Evolutionary conservation across 1,140 invertebrate genomes (phyloP).

Genomic region (Neodiprion pinetum): DNA sequence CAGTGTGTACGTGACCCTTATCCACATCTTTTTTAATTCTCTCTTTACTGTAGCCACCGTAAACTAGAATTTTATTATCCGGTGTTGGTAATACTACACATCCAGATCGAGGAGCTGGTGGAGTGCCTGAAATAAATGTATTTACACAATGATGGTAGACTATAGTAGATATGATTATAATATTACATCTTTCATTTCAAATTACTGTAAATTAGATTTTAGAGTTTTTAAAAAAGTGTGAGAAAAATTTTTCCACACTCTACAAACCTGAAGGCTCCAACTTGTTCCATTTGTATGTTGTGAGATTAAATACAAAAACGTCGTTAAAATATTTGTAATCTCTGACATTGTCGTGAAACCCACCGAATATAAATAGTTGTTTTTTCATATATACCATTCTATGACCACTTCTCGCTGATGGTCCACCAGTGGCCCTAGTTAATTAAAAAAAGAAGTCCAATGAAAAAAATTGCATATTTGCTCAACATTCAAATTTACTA

Average conservation of each 20-base stretch:
- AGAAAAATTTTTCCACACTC: neutral
- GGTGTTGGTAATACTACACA: conserved; percentile 64
- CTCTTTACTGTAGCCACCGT: conserved; percentile 88
- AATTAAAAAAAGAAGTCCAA: conserved; percentile 27
- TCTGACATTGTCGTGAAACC: conserved; percentile 88
- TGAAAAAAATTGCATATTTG: conserved; percentile 5
- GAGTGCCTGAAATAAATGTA: conserved; percentile 51
- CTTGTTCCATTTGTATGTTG: conserved; percentile 82
- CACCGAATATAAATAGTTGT: conserved; percentile 87
- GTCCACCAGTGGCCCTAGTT: conserved; percentile 73
- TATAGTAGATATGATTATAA: neutral
- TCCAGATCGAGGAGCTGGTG: conserved; percentile 76
- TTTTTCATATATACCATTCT: conserved; percentile 85
- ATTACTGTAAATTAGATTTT: no score
- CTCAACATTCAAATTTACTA: neutral
- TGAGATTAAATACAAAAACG: conserved; percentile 82
- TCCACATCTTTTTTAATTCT: conserved; percentile 82
- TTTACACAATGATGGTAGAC: conserved; percentile 8
- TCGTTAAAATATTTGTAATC: conserved; percentile 93
- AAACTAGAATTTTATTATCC: conserved; percentile 71
- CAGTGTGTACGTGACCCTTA: conserved; percentile 79
- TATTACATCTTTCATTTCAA: conserved; percentile 7
- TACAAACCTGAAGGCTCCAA: conserved; percentile 68
- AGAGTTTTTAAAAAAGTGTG: conserved; percentile 16
- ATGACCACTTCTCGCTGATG: conserved; percentile 88